phyloP scores from a whole-genome alignment of 2,113 vertebrate species.

The Grantiella picta region DNA sequence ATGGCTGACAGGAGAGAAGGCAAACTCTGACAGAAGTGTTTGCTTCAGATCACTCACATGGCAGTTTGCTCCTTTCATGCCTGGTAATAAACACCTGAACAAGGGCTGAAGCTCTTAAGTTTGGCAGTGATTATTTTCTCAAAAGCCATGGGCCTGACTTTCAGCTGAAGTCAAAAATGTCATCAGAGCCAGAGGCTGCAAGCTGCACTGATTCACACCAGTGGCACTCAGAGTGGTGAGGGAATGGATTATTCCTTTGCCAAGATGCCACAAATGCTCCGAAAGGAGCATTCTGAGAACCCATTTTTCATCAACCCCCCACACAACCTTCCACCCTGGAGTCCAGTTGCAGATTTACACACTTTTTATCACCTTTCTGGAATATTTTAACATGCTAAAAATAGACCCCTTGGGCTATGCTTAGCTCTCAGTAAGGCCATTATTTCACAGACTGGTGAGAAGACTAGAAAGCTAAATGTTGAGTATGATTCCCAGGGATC shows the following conservation, averaged over 20 bases:
- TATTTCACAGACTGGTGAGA: not conserved
- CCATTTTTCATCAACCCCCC: not conserved
- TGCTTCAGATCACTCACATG: not conserved
- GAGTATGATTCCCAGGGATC: not conserved
- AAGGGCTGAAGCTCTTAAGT: not conserved
- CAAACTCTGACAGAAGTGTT: not conserved
- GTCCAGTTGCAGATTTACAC: not conserved
- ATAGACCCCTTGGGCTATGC: not conserved
- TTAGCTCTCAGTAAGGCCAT: not conserved
- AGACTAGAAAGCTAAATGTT: not conserved
- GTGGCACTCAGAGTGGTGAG: not conserved
- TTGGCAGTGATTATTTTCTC: not conserved
- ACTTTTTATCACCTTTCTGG: not conserved
- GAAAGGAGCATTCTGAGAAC: not conserved
- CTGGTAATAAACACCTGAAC: not conserved
- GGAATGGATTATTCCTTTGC: not conserved
- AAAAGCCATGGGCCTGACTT: not conserved
- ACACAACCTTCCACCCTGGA: not conserved
- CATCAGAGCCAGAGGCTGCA: not conserved
- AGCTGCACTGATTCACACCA: not conserved
- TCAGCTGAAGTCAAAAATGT: not conserved
- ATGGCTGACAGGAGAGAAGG: not conserved
- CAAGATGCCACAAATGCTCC: not conserved
- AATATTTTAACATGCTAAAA: not conserved
- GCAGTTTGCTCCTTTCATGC: not conserved